A percentile compares a stretch with the other conserved stretches of the same genome.
These are phyloP conservation scores for Empis stercorea DNA, from an alignment of 2,888 invertebrate species.

Conservation along the genomic window DNA sequence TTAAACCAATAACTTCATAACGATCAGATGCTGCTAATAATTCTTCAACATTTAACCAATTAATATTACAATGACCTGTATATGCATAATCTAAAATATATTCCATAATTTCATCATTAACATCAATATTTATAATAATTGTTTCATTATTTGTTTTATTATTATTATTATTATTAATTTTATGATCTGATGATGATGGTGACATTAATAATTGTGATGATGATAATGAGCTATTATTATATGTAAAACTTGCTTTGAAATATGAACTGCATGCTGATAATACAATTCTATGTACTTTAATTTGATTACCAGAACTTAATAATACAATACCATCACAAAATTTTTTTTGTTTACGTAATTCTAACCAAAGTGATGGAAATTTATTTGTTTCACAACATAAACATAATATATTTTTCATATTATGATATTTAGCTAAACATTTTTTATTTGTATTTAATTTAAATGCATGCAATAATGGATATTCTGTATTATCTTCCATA, in stretches of 20 bases:
- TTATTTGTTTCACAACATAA: too few species aligned
- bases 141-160: constrained; percentile 39
- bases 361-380: constrained; percentile 55
- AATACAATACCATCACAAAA: constrained; percentile 57
- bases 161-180: constrained; percentile 20
- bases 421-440: too few species aligned
- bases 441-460: too few species aligned
- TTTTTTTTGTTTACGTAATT: constrained; percentile 49
- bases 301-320: constrained; percentile 47
- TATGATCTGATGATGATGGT: background rate
- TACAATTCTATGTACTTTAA: constrained; percentile 55
- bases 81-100: constrained; percentile 63
- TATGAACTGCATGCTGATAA: constrained; percentile 60
- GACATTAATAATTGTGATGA: background rate
- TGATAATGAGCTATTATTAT: constrained; percentile 34
- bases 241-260: constrained; percentile 58
- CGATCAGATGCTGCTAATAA: constrained; percentile 58
- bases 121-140: constrained; percentile 46
- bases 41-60: constrained; percentile 52
- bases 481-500: too few species aligned
- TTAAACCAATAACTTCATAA: constrained; percentile 58
- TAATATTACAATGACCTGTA: constrained; percentile 52
- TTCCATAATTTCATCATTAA: constrained; percentile 46
- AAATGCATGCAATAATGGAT: too few species aligned
- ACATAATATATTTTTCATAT: too few species aligned